Evolutionary conservation across 53 echinoderm and acorn worm genomes (phyloP).

Genomic region (Glandiceps talaboti): DNA sequence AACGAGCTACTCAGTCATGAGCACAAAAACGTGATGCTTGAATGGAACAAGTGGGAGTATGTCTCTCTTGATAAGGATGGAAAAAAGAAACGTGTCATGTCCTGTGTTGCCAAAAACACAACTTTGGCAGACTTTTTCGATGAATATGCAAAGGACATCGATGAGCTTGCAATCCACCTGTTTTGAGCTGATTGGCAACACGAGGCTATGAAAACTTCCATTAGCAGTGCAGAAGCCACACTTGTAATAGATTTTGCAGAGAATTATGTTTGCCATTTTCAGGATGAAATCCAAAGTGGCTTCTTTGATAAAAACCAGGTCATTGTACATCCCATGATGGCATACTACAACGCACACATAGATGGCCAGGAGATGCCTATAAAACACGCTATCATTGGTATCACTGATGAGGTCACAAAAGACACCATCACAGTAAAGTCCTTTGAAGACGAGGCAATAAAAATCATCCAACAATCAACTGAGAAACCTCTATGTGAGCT

Average conservation of each 20-base stretch:
- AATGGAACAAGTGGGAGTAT: neutral
- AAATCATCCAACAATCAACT: neutral
- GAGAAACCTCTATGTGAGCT: neutral
- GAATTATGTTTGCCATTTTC: neutral
- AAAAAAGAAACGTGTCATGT: neutral
- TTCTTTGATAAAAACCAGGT: neutral
- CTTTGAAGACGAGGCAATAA: neutral
- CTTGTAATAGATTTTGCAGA: neutral
- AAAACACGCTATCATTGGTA: neutral
- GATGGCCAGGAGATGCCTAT: neutral
- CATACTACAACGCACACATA: neutral
- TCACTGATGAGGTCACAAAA: neutral
- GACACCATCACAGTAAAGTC: neutral
- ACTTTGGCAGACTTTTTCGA: neutral
- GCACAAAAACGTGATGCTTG: neutral
- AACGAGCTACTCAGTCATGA: neutral
- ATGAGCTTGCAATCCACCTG: neutral
- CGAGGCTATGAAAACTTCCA: neutral
- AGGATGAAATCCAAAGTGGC: neutral
- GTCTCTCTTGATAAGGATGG: neutral
- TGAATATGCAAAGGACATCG: neutral
- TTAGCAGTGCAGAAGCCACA: neutral
- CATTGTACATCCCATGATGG: neutral
- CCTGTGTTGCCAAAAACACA: neutral
- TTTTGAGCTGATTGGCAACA: neutral